Evolutionary conservation across 2,888 invertebrate genomes (phyloP).

Genomic region (Agrochola circellaris): DNA sequence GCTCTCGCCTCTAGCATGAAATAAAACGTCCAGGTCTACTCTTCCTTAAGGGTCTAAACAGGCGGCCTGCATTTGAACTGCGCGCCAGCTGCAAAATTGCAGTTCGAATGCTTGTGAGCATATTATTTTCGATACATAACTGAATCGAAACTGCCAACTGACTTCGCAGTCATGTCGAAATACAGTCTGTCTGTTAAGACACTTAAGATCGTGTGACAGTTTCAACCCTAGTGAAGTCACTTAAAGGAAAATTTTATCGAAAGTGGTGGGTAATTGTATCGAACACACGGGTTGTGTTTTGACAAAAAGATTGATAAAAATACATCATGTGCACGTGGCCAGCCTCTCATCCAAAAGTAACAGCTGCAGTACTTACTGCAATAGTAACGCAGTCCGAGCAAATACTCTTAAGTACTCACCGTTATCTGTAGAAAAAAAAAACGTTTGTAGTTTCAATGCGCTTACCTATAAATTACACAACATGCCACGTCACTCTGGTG

Average conservation of each 20-base stretch:
- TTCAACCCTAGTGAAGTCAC: background rate
- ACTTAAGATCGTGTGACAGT: background rate
- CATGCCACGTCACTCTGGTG: background rate
- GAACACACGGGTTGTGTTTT: too few species aligned
- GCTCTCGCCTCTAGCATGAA: too few species aligned
- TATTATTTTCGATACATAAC: too few species aligned
- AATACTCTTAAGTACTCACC: background rate
- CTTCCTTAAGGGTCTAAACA: too few species aligned
- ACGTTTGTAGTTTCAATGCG: background rate
- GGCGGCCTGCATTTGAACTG: too few species aligned
- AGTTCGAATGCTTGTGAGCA: too few species aligned
- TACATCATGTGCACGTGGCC: background rate
- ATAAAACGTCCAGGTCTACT: background rate
- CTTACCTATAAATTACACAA: background rate
- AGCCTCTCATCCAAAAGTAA: background rate
- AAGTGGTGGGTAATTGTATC: background rate
- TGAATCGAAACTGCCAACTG: too few species aligned
- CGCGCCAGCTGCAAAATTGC: too few species aligned
- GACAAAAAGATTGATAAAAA: background rate
- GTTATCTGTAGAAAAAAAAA: slow-evolving; percentile 18
- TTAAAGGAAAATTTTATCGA: too few species aligned
- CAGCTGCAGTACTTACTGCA: background rate
- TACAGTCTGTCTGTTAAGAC: too few species aligned
- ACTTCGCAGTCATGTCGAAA: too few species aligned
- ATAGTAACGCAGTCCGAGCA: background rate